Evolutionary conservation across 1,140 invertebrate species (phyloP).

Genomic region (Eueides isabella): DNA sequence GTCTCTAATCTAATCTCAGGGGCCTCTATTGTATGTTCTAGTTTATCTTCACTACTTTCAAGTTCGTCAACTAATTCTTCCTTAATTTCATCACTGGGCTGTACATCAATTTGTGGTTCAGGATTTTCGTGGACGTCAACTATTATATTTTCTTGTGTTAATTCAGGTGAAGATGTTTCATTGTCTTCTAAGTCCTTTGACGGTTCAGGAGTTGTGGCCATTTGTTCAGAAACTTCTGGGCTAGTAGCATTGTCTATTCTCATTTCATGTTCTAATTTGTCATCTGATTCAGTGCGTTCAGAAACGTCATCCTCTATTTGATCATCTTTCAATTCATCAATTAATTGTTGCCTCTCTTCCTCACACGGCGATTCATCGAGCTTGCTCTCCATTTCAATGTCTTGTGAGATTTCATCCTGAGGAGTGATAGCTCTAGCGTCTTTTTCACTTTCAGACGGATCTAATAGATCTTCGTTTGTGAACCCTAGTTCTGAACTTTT

Average conservation of each 20-base stretch:
- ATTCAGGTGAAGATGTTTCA: constrained; percentile 30
- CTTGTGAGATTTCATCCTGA: constrained; percentile 64
- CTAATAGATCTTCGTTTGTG: constrained; percentile 65
- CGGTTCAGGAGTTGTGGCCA: constrained; percentile 27
- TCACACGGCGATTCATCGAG: constrained; percentile 57
- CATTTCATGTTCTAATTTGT: constrained; percentile 48
- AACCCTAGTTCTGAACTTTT: constrained; percentile 78
- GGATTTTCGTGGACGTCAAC: constrained; percentile 58
- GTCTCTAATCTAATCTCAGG: constrained; percentile 49
- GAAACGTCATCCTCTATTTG: constrained; percentile 24
- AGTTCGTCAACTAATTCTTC: not conserved
- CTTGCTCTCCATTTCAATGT: constrained; percentile 65
- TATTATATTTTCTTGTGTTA: constrained; percentile 49
- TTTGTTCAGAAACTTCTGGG: constrained; percentile 21
- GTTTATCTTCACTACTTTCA: not conserved
- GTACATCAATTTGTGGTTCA: constrained; percentile 27
- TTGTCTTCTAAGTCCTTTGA: constrained; percentile 34
- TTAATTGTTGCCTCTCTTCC: constrained; percentile 32
- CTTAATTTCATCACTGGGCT: not conserved
- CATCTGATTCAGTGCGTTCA: constrained; percentile 33
- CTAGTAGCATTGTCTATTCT: constrained; percentile 33
- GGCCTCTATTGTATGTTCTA: constrained; percentile 34
- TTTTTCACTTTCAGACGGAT: constrained; percentile 69
- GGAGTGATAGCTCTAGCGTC: constrained; percentile 60
- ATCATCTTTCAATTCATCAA: constrained; percentile 45